Percentiles rank a stretch among this genome's conserved stretches.
Conservation (phyloP, 2,797 vertebrate species). For the Micromesistius poutassou region DNA sequence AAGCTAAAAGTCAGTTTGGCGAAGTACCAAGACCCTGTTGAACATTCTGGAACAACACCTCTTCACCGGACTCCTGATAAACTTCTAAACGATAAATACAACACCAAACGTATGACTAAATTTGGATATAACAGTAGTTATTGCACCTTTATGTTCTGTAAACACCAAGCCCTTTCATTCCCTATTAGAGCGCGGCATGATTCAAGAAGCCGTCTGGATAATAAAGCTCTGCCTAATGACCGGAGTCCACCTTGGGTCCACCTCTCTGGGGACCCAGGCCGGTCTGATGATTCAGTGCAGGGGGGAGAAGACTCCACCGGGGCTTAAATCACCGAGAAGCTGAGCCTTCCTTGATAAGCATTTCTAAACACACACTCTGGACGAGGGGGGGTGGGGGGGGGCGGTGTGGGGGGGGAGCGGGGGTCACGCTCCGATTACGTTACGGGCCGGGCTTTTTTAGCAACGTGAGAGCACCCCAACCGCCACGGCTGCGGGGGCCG, state of each 20-base stretch:
- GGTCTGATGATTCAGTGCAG: slow-evolving; percentile 37
- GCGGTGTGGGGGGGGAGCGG: slow-evolving; percentile 13
- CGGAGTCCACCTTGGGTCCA: slow-evolving; percentile 28
- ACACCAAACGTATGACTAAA: too few species aligned
- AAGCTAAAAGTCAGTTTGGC: background rate
- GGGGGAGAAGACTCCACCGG: slow-evolving; percentile 8
- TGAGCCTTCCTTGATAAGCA: slow-evolving; percentile 41
- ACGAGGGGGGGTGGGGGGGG: slow-evolving; percentile 4
- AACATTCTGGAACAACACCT: background rate
- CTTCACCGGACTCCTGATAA: too few species aligned
- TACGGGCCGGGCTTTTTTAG: slow-evolving; percentile 1
- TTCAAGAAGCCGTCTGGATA: slow-evolving; percentile 20
- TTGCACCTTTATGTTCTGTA: background rate
- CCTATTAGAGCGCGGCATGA: slow-evolving; percentile 15
- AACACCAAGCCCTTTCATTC: background rate
- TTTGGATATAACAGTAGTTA: too few species aligned
- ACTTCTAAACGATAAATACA: too few species aligned
- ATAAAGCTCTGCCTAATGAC: slow-evolving; percentile 33
- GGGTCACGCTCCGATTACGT: slow-evolving; percentile 49
- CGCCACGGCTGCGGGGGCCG: slow-evolving; percentile 13
- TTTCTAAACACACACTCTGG: slow-evolving; percentile 47
- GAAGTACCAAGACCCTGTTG: background rate
- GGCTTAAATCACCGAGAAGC: slow-evolving; percentile 25
- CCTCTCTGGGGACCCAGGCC: slow-evolving; percentile 23
- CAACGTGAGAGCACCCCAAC: slow-evolving; percentile 52